Percentiles rank a stretch among this genome's conserved stretches.
Conservation (phyloP, 2,888 invertebrate species). For the Carpatolechia fugitivella region DNA sequence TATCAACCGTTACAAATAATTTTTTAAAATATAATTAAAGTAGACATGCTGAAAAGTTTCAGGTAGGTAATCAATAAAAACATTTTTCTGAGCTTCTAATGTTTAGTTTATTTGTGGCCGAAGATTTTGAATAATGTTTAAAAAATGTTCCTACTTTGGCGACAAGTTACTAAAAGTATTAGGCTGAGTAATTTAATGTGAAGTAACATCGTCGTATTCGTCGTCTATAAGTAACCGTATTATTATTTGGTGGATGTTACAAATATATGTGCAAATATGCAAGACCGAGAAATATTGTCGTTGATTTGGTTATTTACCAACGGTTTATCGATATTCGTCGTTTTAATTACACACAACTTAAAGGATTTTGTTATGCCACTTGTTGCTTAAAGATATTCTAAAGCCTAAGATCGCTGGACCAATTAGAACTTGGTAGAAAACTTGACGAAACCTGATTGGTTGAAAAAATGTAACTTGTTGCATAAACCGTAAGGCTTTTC, state of each 20-base stretch:
- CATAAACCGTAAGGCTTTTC: background rate
- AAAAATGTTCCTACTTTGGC: background rate
- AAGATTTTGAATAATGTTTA: background rate
- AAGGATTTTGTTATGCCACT: background rate
- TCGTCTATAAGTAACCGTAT: background rate
- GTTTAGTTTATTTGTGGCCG: background rate
- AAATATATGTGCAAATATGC: slow-evolving; percentile 32
- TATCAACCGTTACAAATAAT: too few relatives aligned
- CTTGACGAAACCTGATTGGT: background rate
- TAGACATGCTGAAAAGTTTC: too few relatives aligned
- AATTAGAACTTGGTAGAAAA: background rate
- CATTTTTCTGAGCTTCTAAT: background rate
- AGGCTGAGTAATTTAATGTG: slow-evolving; percentile 19
- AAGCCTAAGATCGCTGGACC: background rate
- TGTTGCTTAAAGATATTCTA: background rate
- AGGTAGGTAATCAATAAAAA: too few relatives aligned
- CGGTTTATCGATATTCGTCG: slow-evolving; percentile 21
- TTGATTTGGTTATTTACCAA: slow-evolving; percentile 15
- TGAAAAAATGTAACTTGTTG: background rate
- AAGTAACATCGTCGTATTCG: background rate
- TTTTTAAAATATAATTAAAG: too few relatives aligned
- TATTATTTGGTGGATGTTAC: background rate
- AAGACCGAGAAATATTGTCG: slow-evolving; percentile 24
- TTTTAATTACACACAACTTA: background rate
- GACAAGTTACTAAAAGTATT: background rate